phyloP scores from a whole-genome alignment of 2,797 vertebrate species.

The Selene dorsalis region DNA sequence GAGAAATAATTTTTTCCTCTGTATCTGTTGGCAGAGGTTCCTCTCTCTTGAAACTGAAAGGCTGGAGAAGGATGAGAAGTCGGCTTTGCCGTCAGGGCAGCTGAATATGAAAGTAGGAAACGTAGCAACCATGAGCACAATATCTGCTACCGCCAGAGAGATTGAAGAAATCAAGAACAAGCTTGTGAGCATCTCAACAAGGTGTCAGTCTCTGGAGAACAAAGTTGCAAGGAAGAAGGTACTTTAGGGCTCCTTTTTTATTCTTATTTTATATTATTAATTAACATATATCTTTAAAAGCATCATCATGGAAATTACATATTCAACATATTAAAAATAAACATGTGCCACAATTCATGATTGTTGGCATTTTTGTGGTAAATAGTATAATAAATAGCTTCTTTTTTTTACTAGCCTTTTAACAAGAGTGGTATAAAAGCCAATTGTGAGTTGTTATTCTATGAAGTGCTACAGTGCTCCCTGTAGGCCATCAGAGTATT shows the following conservation, averaged over 20 bases:
- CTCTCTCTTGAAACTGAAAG: constrained; percentile 83
- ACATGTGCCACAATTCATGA: too few relatives aligned
- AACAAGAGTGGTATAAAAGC: background rate
- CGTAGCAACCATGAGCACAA: constrained; percentile 66
- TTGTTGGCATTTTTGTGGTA: too few relatives aligned
- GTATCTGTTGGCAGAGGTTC: constrained; percentile 84
- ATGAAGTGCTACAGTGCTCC: background rate
- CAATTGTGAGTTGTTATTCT: too few relatives aligned
- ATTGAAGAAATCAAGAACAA: constrained; percentile 80
- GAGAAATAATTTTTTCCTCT: background rate
- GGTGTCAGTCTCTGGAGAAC: constrained; percentile 80
- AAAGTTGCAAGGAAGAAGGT: constrained; percentile 77
- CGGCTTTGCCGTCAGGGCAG: constrained; percentile 76
- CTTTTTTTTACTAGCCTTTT: too few relatives aligned
- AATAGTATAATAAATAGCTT: too few relatives aligned
- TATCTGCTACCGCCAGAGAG: constrained; percentile 78
- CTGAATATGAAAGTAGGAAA: constrained; percentile 63
- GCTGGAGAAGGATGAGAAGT: constrained; percentile 82
- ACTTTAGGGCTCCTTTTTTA: background rate
- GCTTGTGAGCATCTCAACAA: constrained; percentile 75
- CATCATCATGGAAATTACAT: too few relatives aligned
- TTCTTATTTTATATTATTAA: too few relatives aligned
- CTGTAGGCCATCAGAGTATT: too few relatives aligned
- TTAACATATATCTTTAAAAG: background rate
- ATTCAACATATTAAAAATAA: too few relatives aligned